Evolutionary conservation across 92 coral and sea anemone genomes (phyloP), one percentile per base, ranked within the genome.

Genomic region (Nematostella vectensis): DNA sequence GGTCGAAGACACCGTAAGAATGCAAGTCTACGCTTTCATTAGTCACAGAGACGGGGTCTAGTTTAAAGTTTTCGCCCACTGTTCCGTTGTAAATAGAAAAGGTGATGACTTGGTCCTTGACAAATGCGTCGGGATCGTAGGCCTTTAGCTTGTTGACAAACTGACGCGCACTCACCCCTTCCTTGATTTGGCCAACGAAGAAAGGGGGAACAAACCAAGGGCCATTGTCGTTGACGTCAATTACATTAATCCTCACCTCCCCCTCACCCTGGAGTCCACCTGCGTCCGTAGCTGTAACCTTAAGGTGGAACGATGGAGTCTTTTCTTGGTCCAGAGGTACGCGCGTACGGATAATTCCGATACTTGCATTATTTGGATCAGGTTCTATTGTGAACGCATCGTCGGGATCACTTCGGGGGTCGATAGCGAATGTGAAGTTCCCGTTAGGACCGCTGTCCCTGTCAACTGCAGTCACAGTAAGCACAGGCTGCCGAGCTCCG

Each of bases 181-280:
- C 95, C 58, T 58, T 66, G 72, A 70, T 49, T 26, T 60, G 54
- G 9, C 76, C 82, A 20, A 80, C 87, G 50, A 71, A 89, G 59
- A 59, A 86, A 2, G 89, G 86, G 6, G 97, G 97, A 23, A 67
- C 68, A 45, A 89, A 89, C 77, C 76, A 83, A 25, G 97, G 97
- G 18, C 89, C 95, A 42, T 82, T 93, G 44, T 93, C 99, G 50
- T 93, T 93, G 29, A 71, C 61, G 69, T 93, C 89, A 37, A 47
- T 58, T 2, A 93, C 25, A 21, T 74, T 72, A 31, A 93, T 22
- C 27, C 50, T 43, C 24, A 93, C 83, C 25, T 54, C 50, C 9
- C 79, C 89, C 20, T 39, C 65, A 3, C 96, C 99, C 23, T 56
- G 37, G 13, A 81, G 85, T 3, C 99, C 94, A 15, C 95, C 99